Evolutionary conservation across 2,888 invertebrate species (phyloP).

Genomic region (Myopa testacea): DNA sequence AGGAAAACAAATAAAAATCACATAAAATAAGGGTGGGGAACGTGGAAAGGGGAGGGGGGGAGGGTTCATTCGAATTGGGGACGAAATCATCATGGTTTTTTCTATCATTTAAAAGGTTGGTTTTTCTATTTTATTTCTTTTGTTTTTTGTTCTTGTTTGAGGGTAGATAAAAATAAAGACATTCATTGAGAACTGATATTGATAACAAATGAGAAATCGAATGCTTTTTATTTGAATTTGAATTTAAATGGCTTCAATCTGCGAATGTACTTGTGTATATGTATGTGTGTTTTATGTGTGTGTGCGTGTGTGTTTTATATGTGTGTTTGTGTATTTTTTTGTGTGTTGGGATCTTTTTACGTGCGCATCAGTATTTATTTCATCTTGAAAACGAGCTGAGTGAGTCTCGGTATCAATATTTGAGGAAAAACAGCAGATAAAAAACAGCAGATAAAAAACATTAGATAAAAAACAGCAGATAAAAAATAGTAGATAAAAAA

Average conservation of each 20-base stretch:
- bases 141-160: neutral
- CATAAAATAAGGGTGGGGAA: neutral
- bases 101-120: too few species aligned
- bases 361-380: neutral
- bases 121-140: too few species aligned
- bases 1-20: conserved; percentile 29
- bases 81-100: too few species aligned
- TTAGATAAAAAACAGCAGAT: too few species aligned
- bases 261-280: neutral
- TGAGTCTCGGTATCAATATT: too few species aligned
- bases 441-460: neutral
- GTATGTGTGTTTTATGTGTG: neutral
- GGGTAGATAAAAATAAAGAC: conserved; percentile 18
- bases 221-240: conserved; percentile 28
- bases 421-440: neutral
- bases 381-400: too few species aligned
- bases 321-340: neutral
- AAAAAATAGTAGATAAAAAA: too few species aligned
- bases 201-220: conserved; percentile 16
- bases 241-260: conserved; percentile 29
- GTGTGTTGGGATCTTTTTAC: too few species aligned
- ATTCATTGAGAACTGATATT: conserved; percentile 31
- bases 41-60: neutral
- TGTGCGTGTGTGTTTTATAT: neutral
- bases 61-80: neutral